A percentile compares a stretch with the other conserved stretches of the same genome.
Conservation (phyloP, 2,797 vertebrate genomes). For the Ispidina lecontei region DNA sequence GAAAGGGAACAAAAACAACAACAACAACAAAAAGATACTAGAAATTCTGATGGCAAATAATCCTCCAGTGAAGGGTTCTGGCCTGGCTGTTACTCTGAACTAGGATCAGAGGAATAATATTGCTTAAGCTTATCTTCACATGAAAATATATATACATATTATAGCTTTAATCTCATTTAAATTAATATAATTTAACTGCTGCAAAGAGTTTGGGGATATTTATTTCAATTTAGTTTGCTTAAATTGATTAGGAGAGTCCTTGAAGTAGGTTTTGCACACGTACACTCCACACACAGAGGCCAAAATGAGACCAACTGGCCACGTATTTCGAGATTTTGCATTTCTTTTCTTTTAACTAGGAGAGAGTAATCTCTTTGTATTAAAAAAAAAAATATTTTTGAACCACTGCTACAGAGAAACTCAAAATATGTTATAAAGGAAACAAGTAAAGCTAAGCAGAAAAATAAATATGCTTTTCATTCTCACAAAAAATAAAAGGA, state of each 20-base stretch:
- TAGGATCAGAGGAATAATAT: conserved; percentile 16
- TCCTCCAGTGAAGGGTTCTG: neutral
- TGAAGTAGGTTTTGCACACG: conserved; percentile 20
- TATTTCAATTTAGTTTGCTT: conserved; percentile 53
- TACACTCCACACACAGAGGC: neutral
- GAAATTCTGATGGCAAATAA: neutral
- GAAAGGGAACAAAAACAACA: too few relatives aligned
- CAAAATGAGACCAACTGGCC: neutral
- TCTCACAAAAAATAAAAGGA: neutral
- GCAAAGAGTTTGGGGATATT: conserved; percentile 21
- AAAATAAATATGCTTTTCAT: accelerated
- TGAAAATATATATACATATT: conserved; percentile 6
- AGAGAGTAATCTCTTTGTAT: neutral
- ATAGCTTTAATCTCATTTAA: conserved; percentile 48
- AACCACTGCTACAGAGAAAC: neutral
- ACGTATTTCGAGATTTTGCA: neutral
- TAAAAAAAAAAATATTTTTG: neutral
- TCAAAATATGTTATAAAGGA: neutral
- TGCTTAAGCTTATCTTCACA: conserved; percentile 28
- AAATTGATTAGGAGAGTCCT: conserved; percentile 32
- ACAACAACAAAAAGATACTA: neutral
- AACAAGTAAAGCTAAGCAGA: neutral
- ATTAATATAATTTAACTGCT: conserved; percentile 48
- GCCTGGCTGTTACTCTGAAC: neutral
- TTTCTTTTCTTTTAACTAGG: neutral